Conservation (phyloP, 2,113 vertebrate species). For the Numenius arquata region DNA sequence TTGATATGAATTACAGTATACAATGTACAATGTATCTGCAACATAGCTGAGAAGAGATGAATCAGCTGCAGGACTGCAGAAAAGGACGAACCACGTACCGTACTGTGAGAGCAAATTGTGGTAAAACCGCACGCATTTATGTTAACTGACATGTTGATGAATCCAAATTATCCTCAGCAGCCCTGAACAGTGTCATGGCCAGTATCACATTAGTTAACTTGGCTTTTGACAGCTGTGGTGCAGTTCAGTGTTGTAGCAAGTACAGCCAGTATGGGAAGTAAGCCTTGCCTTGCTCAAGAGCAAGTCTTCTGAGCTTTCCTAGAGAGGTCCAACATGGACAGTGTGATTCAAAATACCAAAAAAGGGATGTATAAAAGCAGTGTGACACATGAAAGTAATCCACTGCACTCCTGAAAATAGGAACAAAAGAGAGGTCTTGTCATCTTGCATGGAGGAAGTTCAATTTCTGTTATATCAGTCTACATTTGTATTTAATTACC, state of each 20-base stretch:
- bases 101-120: background rate
- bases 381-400: background rate
- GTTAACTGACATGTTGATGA: background rate
- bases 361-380: background rate
- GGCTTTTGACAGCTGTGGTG: background rate
- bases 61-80: background rate
- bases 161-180: background rate
- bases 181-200: background rate
- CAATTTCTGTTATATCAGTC: background rate
- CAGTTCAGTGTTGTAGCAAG: background rate
- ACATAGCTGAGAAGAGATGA: background rate
- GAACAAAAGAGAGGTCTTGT: background rate
- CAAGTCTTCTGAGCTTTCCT: background rate
- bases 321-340: accelerated
- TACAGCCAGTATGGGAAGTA: background rate
- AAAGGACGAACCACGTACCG: background rate
- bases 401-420: background rate
- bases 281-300: accelerated
- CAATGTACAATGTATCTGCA: background rate
- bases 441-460: background rate
- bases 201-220: background rate
- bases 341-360: background rate
- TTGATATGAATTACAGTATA: background rate
- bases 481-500: background rate
- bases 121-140: background rate